A percentile compares a stretch with the other conserved stretches of the same genome.
Conservation (phyloP, 2,797 vertebrate genomes). For the Sebastes iracundus region DNA sequence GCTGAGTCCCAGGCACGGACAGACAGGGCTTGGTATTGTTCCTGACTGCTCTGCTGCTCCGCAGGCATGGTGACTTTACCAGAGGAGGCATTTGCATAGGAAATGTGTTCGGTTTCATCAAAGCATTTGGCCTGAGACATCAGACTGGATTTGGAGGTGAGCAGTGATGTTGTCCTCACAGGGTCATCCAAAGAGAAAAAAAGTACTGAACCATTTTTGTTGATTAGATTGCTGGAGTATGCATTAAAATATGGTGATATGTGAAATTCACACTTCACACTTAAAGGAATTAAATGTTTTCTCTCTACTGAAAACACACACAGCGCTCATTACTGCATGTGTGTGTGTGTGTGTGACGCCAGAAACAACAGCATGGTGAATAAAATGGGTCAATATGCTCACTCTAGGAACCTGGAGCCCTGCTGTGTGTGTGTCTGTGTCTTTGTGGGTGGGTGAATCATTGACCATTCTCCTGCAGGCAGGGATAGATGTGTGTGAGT, state of each 20-base stretch:
- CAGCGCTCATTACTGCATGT: background rate
- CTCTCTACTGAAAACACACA: background rate
- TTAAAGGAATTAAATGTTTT: background rate
- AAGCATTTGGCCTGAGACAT: conserved; percentile 21
- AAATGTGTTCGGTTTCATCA: conserved; percentile 55
- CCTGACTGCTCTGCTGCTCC: conserved; percentile 51
- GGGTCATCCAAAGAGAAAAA: conserved; percentile 8
- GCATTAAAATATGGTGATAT: background rate
- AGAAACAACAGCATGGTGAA: conserved; percentile 22
- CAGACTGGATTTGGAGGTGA: conserved; percentile 40
- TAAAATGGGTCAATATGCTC: conserved; percentile 63
- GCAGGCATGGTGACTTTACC: conserved; percentile 44
- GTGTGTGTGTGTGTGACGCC: conserved; percentile 5
- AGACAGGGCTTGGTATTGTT: conserved; percentile 61
- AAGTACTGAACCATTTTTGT: background rate
- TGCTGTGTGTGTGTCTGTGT: conserved; percentile 20
- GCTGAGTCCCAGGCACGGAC: conserved; percentile 45
- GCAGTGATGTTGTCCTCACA: conserved; percentile 21
- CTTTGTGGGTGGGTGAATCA: conserved; percentile 58
- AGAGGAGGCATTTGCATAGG: conserved; percentile 57
- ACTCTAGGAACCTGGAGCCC: conserved; percentile 45
- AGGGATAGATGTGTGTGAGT: conserved; percentile 28
- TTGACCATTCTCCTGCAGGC: conserved; percentile 56
- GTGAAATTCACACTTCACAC: background rate
- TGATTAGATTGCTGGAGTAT: background rate